Percentiles rank a stretch among this genome's conserved stretches.
Evolutionary conservation across 2,888 invertebrate species (phyloP).

Genomic region (Quadriops clusia): DNA sequence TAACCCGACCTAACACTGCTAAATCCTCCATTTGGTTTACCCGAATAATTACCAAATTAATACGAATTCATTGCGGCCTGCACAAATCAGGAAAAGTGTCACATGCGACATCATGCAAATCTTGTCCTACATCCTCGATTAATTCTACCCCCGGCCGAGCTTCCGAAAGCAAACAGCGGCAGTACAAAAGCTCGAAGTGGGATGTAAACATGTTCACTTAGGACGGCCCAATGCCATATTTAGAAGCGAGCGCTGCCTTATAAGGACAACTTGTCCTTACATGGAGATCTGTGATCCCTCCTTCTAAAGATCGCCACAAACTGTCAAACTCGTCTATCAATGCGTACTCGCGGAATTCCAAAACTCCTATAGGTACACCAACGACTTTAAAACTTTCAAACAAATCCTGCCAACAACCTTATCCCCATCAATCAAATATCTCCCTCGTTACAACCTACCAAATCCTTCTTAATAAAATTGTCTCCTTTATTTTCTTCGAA

Average conservation of each 20-base stretch:
- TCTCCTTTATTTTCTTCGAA: too few species aligned
- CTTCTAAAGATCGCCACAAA: conserved; percentile 30
- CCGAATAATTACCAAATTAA: conserved; percentile 23
- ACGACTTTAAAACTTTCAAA: conserved; percentile 6
- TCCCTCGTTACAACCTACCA: conserved; percentile 7
- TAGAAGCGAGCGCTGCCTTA: conserved; percentile 70
- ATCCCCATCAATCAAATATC: conserved; percentile 18
- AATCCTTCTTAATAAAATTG: too few species aligned
- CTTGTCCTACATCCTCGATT: conserved; percentile 8
- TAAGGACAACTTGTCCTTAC: conserved; percentile 70
- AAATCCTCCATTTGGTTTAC: conserved; percentile 25
- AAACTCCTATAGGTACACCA: conserved; percentile 7
- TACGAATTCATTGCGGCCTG: conserved; percentile 9
- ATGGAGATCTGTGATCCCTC: conserved; percentile 72
- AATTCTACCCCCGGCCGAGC: conserved; percentile 12
- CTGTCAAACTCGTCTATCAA: conserved; percentile 13
- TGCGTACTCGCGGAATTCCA: conserved; percentile 23
- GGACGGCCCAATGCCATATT: conserved; percentile 71
- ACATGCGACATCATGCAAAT: too few species aligned
- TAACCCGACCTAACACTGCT: conserved; percentile 28
- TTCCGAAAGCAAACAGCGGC: conserved; percentile 16
- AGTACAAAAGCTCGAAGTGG: conserved; percentile 29
- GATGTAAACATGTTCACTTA: conserved; percentile 36
- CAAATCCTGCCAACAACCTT: too few species aligned
- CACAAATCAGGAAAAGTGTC: too few species aligned